phyloP scores from a whole-genome alignment of 2,888 invertebrate genomes.

The Dascillus cervinus region DNA sequence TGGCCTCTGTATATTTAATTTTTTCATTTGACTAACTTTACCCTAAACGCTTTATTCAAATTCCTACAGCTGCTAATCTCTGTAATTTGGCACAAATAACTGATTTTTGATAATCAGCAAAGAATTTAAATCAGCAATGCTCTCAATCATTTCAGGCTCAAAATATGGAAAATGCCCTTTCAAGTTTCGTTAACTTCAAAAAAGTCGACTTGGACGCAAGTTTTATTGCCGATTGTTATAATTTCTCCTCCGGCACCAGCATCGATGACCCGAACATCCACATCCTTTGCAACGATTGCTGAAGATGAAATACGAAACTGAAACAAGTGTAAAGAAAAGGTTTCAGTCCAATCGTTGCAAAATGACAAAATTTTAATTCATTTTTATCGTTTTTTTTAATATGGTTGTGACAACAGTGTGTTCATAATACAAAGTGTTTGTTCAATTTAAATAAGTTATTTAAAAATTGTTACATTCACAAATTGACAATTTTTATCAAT shows the following conservation, averaged over 20 bases:
- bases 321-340: no score
- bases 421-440: no score
- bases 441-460: no score
- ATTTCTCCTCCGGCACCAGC: conserved; percentile 32
- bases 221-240: conserved; percentile 18
- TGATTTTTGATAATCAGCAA: conserved; percentile 61
- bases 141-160: conserved; percentile 49
- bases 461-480: no score
- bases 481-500: no score
- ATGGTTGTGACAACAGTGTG: no score
- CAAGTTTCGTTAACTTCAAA: conserved; percentile 52
- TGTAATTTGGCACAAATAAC: conserved; percentile 53
- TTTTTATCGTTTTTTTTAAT: no score
- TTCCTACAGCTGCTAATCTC: conserved; percentile 54
- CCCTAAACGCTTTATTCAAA: conserved; percentile 52
- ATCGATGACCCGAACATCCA: conserved; percentile 37
- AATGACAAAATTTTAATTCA: no score
- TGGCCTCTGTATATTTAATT: no score
- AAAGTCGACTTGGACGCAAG: conserved; percentile 48
- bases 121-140: conserved; percentile 49
- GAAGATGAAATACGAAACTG: no score
- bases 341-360: no score
- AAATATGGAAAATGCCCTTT: conserved; percentile 49
- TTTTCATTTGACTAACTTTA: conserved; percentile 47
- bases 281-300: conserved; percentile 26